phyloP scores from a whole-genome alignment of 1,140 invertebrate species.

The Cardiocondyla obscurior region DNA sequence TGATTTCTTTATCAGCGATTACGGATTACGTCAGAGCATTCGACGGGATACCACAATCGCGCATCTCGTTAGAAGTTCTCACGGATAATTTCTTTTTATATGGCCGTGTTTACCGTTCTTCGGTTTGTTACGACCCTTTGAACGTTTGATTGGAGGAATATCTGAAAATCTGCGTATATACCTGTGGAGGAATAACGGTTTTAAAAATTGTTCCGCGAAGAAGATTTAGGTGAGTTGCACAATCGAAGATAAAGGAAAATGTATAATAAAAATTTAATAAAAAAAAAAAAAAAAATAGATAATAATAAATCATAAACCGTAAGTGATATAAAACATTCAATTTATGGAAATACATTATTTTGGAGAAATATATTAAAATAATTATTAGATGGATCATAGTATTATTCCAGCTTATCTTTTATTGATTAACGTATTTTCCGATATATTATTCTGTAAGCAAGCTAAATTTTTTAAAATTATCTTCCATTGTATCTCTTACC shows the following conservation, averaged over 20 bases:
- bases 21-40: constrained; percentile 18
- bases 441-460: background rate
- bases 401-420: background rate
- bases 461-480: constrained; percentile 48
- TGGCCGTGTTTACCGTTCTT: constrained; percentile 41
- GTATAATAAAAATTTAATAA: background rate
- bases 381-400: background rate
- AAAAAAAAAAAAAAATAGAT: background rate
- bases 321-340: background rate
- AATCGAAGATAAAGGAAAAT: background rate
- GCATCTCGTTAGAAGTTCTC: constrained; percentile 49
- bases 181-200: constrained; percentile 24
- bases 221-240: background rate
- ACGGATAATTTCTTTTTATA: constrained; percentile 45
- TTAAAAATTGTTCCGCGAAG: background rate
- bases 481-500: background rate
- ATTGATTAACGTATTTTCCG: background rate
- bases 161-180: background rate
- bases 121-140: constrained; percentile 53
- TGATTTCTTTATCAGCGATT: constrained; percentile 28
- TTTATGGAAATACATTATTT: background rate
- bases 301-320: background rate
- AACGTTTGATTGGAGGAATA: constrained; percentile 37
- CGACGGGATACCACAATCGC: background rate
- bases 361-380: background rate